Percentiles rank a stretch among this genome's conserved stretches.
Evolutionary conservation across 2,797 vertebrate genomes (phyloP).

Genomic region (Helarctos malayanus): DNA sequence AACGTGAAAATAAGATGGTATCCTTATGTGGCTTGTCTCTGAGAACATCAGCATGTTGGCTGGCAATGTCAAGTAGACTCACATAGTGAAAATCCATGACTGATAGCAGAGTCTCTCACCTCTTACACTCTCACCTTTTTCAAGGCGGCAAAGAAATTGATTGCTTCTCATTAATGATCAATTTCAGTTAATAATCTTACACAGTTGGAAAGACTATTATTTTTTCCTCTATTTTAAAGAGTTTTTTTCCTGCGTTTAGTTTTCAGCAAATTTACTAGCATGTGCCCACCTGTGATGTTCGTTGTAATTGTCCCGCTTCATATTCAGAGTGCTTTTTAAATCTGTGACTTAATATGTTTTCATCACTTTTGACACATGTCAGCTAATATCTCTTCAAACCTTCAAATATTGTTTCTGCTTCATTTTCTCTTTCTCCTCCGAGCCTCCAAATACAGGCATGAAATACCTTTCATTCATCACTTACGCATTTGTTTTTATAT

Average conservation of each 20-base stretch:
- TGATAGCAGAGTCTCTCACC: background rate
- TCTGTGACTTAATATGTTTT: background rate
- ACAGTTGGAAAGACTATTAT: background rate
- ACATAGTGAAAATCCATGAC: background rate
- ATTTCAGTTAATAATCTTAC: background rate
- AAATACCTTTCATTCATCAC: background rate
- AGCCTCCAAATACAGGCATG: background rate
- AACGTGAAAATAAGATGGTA: background rate
- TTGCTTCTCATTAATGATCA: background rate
- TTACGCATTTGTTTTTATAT: conserved; percentile 2
- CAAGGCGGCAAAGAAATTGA: background rate
- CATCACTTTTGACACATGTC: background rate
- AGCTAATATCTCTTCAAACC: background rate
- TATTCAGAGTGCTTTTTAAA: background rate
- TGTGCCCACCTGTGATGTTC: background rate
- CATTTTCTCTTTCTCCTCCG: conserved; percentile 4
- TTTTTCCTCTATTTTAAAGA: background rate
- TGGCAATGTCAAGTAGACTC: background rate
- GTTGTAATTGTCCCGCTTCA: background rate
- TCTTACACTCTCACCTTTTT: background rate
- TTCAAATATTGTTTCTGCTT: background rate
- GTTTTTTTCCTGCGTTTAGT: conserved; percentile 37
- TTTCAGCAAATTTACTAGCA: background rate
- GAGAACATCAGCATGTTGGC: background rate
- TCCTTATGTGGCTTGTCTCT: background rate